Evolutionary conservation across 2,797 vertebrate species (phyloP), one percentile per base, ranked within the genome.

Genomic region (Argyrosomus regius): DNA sequence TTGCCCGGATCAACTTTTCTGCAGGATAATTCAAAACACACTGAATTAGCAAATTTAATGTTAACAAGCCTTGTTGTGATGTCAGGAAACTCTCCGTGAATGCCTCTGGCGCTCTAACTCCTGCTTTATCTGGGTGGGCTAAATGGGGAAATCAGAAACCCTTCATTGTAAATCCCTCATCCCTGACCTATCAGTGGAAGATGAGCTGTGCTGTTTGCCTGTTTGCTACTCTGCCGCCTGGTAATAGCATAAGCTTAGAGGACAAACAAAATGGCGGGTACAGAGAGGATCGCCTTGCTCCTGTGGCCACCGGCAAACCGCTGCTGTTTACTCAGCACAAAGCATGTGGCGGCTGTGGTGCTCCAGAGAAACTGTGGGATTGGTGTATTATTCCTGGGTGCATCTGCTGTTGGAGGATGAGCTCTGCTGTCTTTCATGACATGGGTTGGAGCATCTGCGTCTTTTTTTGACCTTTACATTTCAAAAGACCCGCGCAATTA

Each of bases 241-340:
- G 57, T 69, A 72, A 58, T 59, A 64, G 62, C 10, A 50, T 5
- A 31, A 78, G 61, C 74, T 83, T 56, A 63, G 54, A 83, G 77
- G 81, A 86, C 76, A 83, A 87, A 87, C 84, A 90, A 78, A 81
- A 91, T 83, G 81, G 80, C 13, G 35, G 64, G 14, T 1, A 3
- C 4, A 4, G 16, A 56, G 66, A 3, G 20, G 54, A 61, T 79
- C 17, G 35, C 48, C 52, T 78, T 75, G 64, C 67, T 83, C 12
- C 80, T 86, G 91, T n/a, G 79, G 77, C 77, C 16, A 11, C n/a
- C 0, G 28, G 49, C 43, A 80, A 87, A 88, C 79, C 66, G 3
- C 78, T 11, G 45, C 54, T 76, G 86, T 90, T 87, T 81, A 79
- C 89, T 84, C 87, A 82, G 88, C 86, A 87, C 69, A 86, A 82